These are phyloP conservation scores for Lepus oiostolus DNA, from an alignment of 2,797 vertebrate genomes.

Conservation along the genomic window DNA sequence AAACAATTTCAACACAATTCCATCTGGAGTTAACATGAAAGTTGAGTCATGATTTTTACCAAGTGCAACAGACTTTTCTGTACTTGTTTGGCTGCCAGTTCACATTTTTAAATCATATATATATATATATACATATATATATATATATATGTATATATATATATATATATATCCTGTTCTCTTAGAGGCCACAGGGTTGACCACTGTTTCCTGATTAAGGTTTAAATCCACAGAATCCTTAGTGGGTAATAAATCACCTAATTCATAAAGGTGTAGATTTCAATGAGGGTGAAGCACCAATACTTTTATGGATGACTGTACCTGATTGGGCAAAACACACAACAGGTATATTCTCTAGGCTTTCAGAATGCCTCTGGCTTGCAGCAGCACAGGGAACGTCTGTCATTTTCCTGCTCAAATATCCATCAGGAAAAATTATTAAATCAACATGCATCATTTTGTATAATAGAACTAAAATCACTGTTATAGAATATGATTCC, in stretches of 20 bases:
- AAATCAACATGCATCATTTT: constrained; percentile 75
- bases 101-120: constrained; percentile 37
- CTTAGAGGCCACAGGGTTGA: constrained; percentile 25
- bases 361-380: constrained; percentile 47
- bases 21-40: constrained; percentile 58
- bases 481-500: constrained; percentile 80
- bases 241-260: constrained; percentile 71
- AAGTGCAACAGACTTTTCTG: not conserved
- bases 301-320: constrained; percentile 63
- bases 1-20: not conserved
- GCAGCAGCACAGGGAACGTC: not conserved
- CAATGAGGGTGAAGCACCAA: constrained; percentile 29
- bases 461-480: constrained; percentile 81
- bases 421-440: constrained; percentile 76
- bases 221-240: constrained; percentile 57
- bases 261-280: constrained; percentile 51
- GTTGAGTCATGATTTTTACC: constrained; percentile 44
- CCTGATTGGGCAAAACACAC: constrained; percentile 59
- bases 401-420: constrained; percentile 70
- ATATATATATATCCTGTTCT: constrained; percentile 24
- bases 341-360: constrained; percentile 59
- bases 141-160: not conserved
- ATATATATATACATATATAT: too few species aligned
- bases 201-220: constrained; percentile 66
- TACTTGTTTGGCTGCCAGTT: constrained; percentile 23